These are phyloP conservation scores for Agrotis segetum DNA, from an alignment of 2,888 invertebrate genomes.

Conservation along the genomic window DNA sequence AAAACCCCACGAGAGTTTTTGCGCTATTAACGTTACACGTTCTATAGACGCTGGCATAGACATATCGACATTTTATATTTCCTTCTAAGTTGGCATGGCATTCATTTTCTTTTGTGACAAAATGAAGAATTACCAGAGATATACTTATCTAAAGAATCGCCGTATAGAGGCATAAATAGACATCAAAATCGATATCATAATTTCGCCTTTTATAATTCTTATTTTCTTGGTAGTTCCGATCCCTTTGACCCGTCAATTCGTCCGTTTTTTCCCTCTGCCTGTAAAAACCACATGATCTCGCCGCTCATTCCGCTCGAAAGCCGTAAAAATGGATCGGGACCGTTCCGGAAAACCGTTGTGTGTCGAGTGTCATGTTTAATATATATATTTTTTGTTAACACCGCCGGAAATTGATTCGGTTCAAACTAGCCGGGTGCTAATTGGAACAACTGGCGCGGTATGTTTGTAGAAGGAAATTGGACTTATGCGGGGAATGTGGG, in stretches of 20 bases:
- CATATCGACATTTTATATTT: no score
- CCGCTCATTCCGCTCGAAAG: conserved; percentile 26
- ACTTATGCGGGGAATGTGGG: conserved; percentile 43
- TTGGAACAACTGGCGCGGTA: conserved; percentile 60
- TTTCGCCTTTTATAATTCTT: no score
- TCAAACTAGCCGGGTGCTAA: conserved; percentile 62
- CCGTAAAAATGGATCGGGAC: conserved; percentile 45
- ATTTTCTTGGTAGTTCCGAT: neutral
- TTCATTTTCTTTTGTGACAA: no score
- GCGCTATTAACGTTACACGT: no score
- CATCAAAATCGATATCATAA: no score
- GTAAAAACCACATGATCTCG: conserved; percentile 33
- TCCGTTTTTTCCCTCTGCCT: conserved; percentile 3
- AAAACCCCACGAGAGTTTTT: no score
- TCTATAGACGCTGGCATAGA: no score
- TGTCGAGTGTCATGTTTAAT: conserved; percentile 59
- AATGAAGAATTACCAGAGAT: no score
- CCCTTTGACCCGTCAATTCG: neutral
- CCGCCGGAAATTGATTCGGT: conserved; percentile 70
- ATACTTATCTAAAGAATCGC: neutral
- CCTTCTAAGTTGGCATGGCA: no score
- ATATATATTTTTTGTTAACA: conserved; percentile 55
- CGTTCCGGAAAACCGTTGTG: conserved; percentile 47
- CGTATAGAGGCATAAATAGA: no score
- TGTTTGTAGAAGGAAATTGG: conserved; percentile 67